A percentile compares a stretch with the other conserved stretches of the same genome.
Conservation (phyloP, 1,140 invertebrate genomes). For the Hesperophylax magnus region DNA sequence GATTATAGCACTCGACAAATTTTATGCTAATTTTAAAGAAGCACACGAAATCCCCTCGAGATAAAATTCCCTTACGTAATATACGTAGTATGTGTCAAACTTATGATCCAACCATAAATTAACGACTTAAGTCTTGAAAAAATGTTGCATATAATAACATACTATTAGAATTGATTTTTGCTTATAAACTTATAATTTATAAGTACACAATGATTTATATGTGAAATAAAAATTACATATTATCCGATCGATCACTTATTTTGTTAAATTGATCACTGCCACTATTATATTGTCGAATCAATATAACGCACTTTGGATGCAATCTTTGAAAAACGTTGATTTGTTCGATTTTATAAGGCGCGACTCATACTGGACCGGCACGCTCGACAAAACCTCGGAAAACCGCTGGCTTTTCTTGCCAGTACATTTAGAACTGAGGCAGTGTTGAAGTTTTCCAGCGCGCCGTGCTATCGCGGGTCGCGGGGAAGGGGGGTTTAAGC, state of each 20-base stretch:
- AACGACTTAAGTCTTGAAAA: no score
- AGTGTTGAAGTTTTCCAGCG: constrained; percentile 40
- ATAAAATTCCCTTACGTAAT: constrained; percentile 29
- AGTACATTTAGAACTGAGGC: constrained; percentile 37
- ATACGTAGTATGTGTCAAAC: not conserved
- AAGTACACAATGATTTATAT: no score
- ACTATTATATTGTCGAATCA: no score
- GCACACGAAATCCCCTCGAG: constrained; percentile 4
- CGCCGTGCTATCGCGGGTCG: not conserved
- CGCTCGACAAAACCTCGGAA: constrained; percentile 30
- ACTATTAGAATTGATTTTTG: no score
- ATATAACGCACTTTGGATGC: no score
- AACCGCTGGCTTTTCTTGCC: constrained; percentile 46
- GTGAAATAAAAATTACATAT: no score
- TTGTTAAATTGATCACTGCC: no score
- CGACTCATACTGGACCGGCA: not conserved
- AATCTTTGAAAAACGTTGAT: no score
- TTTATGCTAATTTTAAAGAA: constrained; percentile 28
- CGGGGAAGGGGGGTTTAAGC: not conserved
- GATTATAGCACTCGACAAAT: not conserved
- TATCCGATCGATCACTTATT: no score
- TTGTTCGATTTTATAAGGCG: not conserved
- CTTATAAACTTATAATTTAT: no score
- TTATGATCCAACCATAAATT: no score
- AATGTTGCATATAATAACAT: no score